Base-by-base conservation (phyloP, 2,113 vertebrate genomes). In the Apeltes quadracus region DNA sequence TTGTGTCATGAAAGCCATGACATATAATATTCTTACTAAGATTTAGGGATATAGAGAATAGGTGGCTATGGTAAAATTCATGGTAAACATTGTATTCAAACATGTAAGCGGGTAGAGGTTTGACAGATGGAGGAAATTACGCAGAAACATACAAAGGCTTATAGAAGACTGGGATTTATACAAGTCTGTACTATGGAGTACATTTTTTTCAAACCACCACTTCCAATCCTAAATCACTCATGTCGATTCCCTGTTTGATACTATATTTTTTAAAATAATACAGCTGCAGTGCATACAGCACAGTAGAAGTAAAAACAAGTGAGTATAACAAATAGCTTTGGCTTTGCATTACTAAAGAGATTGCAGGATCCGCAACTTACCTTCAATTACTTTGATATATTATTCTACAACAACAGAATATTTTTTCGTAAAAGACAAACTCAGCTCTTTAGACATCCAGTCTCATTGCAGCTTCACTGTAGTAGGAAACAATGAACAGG, bases 51-150 rank as follows among this genome's bases (percentile, higher is more conserved):
- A 10, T 7, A 41, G 5, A 41, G 43, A 67, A 22, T 10, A 15
- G 34, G 56, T 64, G 63, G 38, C n/a, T n/a, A n/a, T 48, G 25
- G 32, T 75, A 22, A 74, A 84, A 86, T 89, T 81, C 77, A 73
- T 63, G 29, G 5, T 70, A 59, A 67, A 61, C 36, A 78, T 44
- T 25, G 62, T 48, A 53, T 71, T 74, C 22, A 61, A 63, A 70
- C 75, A 46, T 46, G 74, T 54, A 61, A 62, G 53, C 46, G 62
- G 74, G 68, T 72, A 25, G 61, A 62, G 27, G 41, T 44, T 34
- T 55, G 61, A 69, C 32, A 36, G 29, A 38, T 8, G 48, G 13
- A 48, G 36, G 55, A 4, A 32, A 14, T 10, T 48, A 58, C 67
- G 29, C 23, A 20, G 11, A 46, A 16, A 66, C 25, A 61, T 27